A percentile compares a stretch with the other conserved stretches of the same genome.
Evolutionary conservation across 2,797 vertebrate species (phyloP).

Genomic region (Crocidura indochinensis): DNA sequence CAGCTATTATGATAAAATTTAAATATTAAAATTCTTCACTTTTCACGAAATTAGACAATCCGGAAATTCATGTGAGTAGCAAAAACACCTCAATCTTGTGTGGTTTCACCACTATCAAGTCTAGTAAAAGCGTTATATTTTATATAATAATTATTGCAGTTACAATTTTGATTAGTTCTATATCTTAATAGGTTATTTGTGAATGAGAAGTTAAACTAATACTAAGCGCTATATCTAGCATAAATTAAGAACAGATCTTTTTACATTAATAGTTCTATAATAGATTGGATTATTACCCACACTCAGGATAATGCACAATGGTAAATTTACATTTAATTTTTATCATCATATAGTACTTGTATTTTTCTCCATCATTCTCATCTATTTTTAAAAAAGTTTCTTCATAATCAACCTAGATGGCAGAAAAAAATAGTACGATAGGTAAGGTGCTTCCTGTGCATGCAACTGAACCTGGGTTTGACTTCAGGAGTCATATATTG

Average conservation of each 20-base stretch:
- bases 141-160: neutral
- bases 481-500: too few species aligned
- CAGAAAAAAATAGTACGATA: too few species aligned
- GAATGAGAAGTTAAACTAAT: neutral
- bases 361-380: neutral
- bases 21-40: neutral
- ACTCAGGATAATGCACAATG: neutral
- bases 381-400: conserved; percentile 39
- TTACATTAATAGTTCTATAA: conserved; percentile 3
- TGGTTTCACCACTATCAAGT: neutral
- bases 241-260: neutral
- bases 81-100: neutral
- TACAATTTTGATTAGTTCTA: neutral
- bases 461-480: too few species aligned
- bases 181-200: neutral
- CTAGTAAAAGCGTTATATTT: neutral
- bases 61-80: rapidly evolving
- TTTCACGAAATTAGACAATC: neutral
- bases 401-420: neutral
- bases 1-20: neutral
- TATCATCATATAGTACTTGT: neutral
- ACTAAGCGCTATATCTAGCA: neutral
- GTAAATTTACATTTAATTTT: conserved; percentile 44
- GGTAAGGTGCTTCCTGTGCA: too few species aligned
- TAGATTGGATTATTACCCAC: neutral